Evolutionary conservation across 2,888 invertebrate genomes (phyloP), one percentile per base, ranked within the genome.

Genomic region (Heteropelma amictum): DNA sequence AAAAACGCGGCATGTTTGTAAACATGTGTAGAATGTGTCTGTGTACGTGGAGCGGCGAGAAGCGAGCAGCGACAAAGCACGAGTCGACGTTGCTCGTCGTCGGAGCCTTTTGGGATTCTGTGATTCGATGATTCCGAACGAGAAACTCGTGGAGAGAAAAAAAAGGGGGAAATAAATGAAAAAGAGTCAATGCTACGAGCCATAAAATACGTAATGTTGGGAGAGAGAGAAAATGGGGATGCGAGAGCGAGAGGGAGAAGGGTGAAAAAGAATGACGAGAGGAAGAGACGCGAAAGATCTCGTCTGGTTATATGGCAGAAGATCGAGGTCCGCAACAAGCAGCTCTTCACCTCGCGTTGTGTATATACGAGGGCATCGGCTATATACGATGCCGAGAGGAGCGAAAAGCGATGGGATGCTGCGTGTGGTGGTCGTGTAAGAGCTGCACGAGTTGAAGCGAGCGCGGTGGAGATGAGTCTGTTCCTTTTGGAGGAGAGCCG

Each of bases 311-410:
- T 56, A 47, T 30, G 23, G 35, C 23, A 33, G 17, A 14, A 45
- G 53, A 65, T 49, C 45, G 19, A 30, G 51, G 35, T 60, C 19
- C 7, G 45, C 21, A 42, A 64, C 64, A 23, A 65, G 64, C 42
- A 72, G 71, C 49, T 67, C 72, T 56, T 73, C 67, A 68, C 72
- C 63, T 72, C 56, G 54, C 40, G 49, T 49, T 72, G 90, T 90
- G 90, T 90, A 91, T 90, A 90, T 90, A 91, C 90, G 90, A 90
- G 90, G 28, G 30, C 47, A 67, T 72, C 53, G 61, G 38, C 60
- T 45, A 53, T 12, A 42, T 35, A 19, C 10, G 33, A n/a, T 23
- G 35, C 21, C 5, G n/a, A 23, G 54, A 19, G 26, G 42, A 90
- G 90, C 90, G 90, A 89, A 88, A 89, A 70, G 63, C 54, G 63